phyloP scores from a whole-genome alignment of 2,888 invertebrate genomes.

The Cheiracanthium punctorium region DNA sequence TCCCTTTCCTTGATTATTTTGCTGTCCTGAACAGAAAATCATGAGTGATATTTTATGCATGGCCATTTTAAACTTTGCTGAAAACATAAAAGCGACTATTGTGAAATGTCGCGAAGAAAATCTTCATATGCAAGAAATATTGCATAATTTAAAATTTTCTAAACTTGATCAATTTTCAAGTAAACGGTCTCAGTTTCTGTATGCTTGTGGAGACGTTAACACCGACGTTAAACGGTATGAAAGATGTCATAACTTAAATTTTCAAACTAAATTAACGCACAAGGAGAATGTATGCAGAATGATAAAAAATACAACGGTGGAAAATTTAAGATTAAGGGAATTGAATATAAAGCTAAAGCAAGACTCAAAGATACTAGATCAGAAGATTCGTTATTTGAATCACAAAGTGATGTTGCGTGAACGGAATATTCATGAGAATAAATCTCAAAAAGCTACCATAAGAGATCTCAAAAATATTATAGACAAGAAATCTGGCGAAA shows the following conservation, averaged over 20 bases:
- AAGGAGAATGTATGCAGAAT: neutral
- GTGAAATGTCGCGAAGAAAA: neutral
- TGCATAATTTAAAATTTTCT: neutral
- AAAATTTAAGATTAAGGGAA: conserved; percentile 28
- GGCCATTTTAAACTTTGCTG: neutral
- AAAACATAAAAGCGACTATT: neutral
- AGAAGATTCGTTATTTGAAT: conserved; percentile 14
- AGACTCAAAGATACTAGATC: conserved; percentile 11
- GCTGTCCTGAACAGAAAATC: too few relatives aligned
- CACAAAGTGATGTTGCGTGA: neutral
- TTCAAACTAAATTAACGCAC: neutral
- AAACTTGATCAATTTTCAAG: neutral
- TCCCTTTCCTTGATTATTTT: too few relatives aligned
- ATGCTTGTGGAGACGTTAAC: neutral
- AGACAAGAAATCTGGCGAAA: neutral
- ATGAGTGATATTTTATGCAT: too few relatives aligned
- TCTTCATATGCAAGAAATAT: neutral
- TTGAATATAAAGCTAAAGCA: conserved; percentile 25
- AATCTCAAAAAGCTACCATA: neutral
- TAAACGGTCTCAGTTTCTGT: neutral
- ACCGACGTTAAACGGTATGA: neutral
- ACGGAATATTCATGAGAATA: neutral
- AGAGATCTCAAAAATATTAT: neutral
- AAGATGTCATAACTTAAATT: neutral
- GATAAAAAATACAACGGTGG: neutral